phyloP scores from a whole-genome alignment of 2,113 vertebrate genomes.

The Daphoenositta chrysoptera region DNA sequence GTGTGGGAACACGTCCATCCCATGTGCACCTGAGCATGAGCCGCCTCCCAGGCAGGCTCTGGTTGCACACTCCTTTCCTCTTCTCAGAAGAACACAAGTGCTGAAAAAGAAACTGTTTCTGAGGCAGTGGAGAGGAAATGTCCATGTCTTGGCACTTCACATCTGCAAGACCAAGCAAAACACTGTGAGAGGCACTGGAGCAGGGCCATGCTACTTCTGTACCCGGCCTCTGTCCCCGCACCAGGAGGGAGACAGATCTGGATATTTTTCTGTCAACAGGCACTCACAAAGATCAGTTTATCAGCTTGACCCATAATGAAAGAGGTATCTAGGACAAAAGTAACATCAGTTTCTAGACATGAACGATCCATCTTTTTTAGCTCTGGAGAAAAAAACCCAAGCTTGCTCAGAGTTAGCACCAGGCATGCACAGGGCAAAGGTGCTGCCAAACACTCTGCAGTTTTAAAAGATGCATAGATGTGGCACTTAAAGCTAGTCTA shows the following conservation, averaged over 20 bases:
- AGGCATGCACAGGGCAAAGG: background rate
- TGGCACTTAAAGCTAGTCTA: background rate
- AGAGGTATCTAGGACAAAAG: background rate
- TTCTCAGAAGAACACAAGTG: background rate
- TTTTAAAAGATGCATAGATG: background rate
- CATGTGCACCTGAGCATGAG: background rate
- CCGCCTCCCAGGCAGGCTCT: accelerated
- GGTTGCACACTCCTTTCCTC: background rate
- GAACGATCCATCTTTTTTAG: background rate
- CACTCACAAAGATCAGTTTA: background rate
- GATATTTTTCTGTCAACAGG: background rate
- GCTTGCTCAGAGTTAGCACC: background rate
- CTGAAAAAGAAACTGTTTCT: background rate
- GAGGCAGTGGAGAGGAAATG: background rate
- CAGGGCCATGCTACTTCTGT: background rate
- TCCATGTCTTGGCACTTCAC: background rate
- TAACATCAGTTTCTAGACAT: background rate
- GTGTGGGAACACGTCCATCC: too few species aligned
- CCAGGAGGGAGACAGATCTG: background rate
- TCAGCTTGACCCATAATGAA: background rate
- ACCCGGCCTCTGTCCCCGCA: accelerated
- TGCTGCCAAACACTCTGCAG: background rate
- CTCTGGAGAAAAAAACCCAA: background rate
- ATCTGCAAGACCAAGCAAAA: background rate
- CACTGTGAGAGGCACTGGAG: background rate